Evolutionary conservation across 2,113 vertebrate species (phyloP).

Genomic region (Oreochromis tanganicae): DNA sequence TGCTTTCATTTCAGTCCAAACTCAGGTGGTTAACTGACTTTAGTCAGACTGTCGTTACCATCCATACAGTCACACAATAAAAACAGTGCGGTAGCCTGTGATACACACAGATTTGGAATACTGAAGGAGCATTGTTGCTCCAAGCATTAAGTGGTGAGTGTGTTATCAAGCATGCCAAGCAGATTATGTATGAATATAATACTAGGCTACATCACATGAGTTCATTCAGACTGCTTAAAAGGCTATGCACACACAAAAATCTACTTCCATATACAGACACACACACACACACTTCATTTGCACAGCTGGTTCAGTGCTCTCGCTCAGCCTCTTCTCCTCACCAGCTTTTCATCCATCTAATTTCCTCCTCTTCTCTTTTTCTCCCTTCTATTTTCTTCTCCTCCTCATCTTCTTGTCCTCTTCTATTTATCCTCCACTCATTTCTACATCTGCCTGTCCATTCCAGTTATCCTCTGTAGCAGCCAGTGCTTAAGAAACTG

Average conservation of each 20-base stretch:
- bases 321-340: background rate
- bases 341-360: background rate
- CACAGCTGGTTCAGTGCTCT: background rate
- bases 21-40: background rate
- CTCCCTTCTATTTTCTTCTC: background rate
- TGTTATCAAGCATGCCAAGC: slow-evolving; percentile 2
- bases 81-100: background rate
- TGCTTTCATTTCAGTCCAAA: background rate
- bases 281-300: background rate
- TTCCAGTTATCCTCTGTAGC: slow-evolving; percentile 17
- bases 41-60: background rate
- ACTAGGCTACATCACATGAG: slow-evolving; percentile 19
- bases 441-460: slow-evolving; percentile 20
- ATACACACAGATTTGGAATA: background rate
- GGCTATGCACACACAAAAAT: background rate
- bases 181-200: slow-evolving; percentile 23
- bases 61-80: background rate
- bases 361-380: background rate
- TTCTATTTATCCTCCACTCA: background rate
- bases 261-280: background rate
- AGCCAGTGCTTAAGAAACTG: slow-evolving; percentile 9
- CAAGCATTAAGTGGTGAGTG: background rate
- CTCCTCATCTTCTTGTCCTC: slow-evolving; percentile 18
- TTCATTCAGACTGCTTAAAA: slow-evolving; percentile 3
- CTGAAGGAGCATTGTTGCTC: background rate